A percentile compares a stretch with the other conserved stretches of the same genome.
Conservation (phyloP, 2,888 invertebrate genomes). For the Atrina japonica region DNA sequence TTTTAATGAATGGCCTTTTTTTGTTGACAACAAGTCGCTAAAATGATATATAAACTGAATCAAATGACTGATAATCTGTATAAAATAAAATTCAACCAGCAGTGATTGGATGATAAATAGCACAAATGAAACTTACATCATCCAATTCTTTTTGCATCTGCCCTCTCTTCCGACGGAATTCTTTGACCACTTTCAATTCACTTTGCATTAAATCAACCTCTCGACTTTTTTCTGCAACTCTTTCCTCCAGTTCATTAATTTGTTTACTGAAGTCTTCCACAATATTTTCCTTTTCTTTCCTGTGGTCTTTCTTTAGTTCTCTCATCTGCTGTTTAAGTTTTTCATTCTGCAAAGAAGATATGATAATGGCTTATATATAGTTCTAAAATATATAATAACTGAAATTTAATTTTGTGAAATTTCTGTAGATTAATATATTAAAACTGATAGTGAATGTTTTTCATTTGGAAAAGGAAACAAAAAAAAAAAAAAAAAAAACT, state of each 20-base stretch:
- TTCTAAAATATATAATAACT: no score
- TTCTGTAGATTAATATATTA: no score
- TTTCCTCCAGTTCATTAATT: slow-evolving; percentile 76
- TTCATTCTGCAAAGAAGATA: slow-evolving; percentile 67
- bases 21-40: no score
- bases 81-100: no score
- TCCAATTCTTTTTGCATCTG: slow-evolving; percentile 81
- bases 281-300: slow-evolving; percentile 76
- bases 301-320: slow-evolving; percentile 74
- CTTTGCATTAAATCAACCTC: slow-evolving; percentile 78
- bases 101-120: no score
- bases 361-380: no score
- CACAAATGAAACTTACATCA: slow-evolving; percentile 76
- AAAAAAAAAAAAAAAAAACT: no score
- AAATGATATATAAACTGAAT: no score
- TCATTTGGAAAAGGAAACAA: not conserved
- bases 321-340: slow-evolving; percentile 74
- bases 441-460: not conserved
- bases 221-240: slow-evolving; percentile 73
- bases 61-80: no score
- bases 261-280: slow-evolving; percentile 79
- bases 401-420: no score
- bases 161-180: slow-evolving; percentile 78
- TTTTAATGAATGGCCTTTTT: no score
- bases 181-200: slow-evolving; percentile 79